phyloP scores from a whole-genome alignment of 1,140 invertebrate genomes.

The Eumaeus atala region DNA sequence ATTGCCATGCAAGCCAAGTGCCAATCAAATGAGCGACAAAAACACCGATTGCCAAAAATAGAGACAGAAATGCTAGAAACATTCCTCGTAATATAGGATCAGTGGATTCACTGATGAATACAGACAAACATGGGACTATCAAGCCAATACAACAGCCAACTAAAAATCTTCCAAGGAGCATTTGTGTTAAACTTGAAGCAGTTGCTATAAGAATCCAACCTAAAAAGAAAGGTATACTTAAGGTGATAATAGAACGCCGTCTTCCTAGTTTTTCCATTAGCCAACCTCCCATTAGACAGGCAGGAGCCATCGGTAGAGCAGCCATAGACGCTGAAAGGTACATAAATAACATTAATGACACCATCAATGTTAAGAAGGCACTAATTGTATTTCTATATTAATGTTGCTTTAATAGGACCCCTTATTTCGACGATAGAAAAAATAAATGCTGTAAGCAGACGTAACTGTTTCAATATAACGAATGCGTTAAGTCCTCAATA shows the following conservation, averaged over 20 bases:
- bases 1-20: conserved; percentile 7
- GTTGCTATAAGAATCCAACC: background rate
- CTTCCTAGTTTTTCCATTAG: conserved; percentile 1
- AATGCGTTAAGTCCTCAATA: no score
- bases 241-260: background rate
- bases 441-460: no score
- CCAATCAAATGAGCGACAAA: background rate
- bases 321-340: background rate
- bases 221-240: background rate
- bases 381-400: no score
- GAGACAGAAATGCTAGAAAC: background rate
- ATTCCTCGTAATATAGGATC: conserved; percentile 3
- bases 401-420: background rate
- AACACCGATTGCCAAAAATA: conserved; percentile 5
- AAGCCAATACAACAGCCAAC: background rate
- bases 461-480: no score
- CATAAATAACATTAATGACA: background rate
- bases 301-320: background rate
- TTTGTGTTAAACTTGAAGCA: background rate
- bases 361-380: no score
- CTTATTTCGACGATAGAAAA: no score
- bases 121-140: background rate
- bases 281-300: background rate
- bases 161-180: conserved; percentile 1
- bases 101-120: background rate